Evolutionary conservation across 2,797 vertebrate species (phyloP).

Genomic region (Urophycis tenuis): DNA sequence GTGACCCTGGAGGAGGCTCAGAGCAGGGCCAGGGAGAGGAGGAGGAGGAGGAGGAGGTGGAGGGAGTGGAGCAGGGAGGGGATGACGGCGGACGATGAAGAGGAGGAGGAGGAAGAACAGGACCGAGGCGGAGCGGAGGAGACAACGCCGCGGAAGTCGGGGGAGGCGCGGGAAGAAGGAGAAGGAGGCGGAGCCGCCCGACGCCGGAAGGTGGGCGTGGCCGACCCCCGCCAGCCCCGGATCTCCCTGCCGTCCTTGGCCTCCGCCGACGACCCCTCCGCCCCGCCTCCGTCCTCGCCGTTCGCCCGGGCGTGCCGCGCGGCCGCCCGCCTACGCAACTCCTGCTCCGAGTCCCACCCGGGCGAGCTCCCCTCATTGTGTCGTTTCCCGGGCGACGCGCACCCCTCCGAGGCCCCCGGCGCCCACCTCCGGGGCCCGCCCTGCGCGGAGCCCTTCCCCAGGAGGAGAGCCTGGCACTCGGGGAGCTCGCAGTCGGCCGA

Average conservation of each 20-base stretch:
- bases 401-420: conserved; percentile 12
- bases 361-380: neutral
- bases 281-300: conserved; percentile 15
- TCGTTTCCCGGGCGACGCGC: neutral
- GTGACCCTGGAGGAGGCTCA: conserved; percentile 55
- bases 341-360: conserved; percentile 55
- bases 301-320: neutral
- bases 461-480: conserved; percentile 67
- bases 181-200: conserved; percentile 29
- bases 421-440: conserved; percentile 50
- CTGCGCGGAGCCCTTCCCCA: conserved; percentile 23
- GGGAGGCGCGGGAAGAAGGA: conserved; percentile 19
- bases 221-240: conserved; percentile 22
- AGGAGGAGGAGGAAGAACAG: conserved; percentile 6
- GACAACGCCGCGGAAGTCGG: neutral
- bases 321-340: conserved; percentile 33
- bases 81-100: conserved; percentile 33
- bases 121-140: neutral
- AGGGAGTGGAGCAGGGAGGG: conserved; percentile 13
- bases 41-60: neutral
- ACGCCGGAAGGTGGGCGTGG: conserved; percentile 31
- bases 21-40: conserved; percentile 41
- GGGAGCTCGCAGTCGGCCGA: conserved; percentile 70
- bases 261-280: conserved; percentile 25
- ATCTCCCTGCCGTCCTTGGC: conserved; percentile 36